A percentile compares a stretch with the other conserved stretches of the same genome.
Conservation (phyloP, 2,113 vertebrate species). For the Bothrops jararaca region DNA sequence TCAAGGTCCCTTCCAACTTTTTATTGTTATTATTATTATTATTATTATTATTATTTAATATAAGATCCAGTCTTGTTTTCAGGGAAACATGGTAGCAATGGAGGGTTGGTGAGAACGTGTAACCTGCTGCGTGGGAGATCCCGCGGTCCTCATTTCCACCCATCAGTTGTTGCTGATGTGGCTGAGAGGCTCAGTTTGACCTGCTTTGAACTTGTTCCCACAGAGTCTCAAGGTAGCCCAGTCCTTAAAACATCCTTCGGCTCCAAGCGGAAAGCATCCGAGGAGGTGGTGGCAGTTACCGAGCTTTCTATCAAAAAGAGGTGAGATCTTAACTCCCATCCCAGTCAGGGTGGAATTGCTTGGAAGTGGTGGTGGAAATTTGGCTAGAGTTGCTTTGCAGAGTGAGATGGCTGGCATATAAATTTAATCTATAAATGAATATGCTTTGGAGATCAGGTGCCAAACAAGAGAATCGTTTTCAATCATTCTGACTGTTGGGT, state of each 20-base stretch:
- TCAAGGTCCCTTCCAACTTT: too few species aligned
- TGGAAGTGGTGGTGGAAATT: neutral
- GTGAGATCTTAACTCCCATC: neutral
- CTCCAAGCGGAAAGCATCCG: constrained; percentile 40
- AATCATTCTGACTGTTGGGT: too few species aligned
- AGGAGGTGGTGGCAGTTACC: neutral
- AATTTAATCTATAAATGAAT: too few species aligned
- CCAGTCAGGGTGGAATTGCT: neutral
- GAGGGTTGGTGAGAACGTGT: neutral
- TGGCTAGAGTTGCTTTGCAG: neutral
- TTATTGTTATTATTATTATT: too few species aligned
- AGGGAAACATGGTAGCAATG: neutral
- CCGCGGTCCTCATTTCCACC: accelerated
- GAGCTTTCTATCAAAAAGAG: constrained; percentile 27
- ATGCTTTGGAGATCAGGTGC: too few species aligned
- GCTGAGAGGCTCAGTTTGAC: neutral
- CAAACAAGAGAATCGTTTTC: too few species aligned
- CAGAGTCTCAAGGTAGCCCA: neutral
- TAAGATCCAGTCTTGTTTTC: too few species aligned
- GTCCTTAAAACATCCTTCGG: neutral
- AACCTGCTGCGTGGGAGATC: neutral
- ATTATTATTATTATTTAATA: too few species aligned
- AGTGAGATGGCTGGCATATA: too few species aligned
- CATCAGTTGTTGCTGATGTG: too few species aligned
- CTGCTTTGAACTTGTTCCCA: neutral